Evolutionary conservation across 2,888 invertebrate genomes (phyloP).

Genomic region (Drosophila buzzatii): DNA sequence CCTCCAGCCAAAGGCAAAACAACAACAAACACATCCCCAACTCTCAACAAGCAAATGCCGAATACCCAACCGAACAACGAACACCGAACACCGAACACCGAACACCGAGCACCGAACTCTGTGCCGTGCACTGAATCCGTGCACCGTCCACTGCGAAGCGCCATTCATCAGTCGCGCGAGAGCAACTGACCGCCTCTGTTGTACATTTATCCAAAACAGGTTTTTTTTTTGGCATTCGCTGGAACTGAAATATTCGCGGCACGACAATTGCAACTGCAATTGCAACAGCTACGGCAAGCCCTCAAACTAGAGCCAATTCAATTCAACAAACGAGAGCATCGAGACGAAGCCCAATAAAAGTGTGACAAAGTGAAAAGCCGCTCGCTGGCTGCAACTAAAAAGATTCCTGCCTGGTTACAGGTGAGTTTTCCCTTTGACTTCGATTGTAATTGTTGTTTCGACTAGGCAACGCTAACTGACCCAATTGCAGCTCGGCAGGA

Average conservation of each 20-base stretch:
- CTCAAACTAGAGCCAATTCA: slow-evolving; percentile 9
- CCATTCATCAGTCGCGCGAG: slow-evolving; percentile 70
- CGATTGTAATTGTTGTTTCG: slow-evolving; percentile 5
- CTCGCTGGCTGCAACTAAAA: slow-evolving; percentile 2
- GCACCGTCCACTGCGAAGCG: slow-evolving; percentile 20
- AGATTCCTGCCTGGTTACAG: slow-evolving; percentile 49
- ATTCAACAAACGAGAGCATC: slow-evolving; percentile 30
- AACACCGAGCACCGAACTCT: slow-evolving; percentile 11
- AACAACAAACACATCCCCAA: slow-evolving; percentile 42
- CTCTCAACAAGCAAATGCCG: slow-evolving; percentile 13
- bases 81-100: slow-evolving; percentile 26
- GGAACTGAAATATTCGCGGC: slow-evolving; percentile 26
- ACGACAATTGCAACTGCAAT: slow-evolving; percentile 21
- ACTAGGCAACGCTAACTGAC: slow-evolving; percentile 39
- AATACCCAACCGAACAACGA: slow-evolving; percentile 21
- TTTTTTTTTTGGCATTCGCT: slow-evolving; percentile 1
- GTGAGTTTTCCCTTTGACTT: slow-evolving; percentile 37
- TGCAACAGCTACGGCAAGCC: slow-evolving; percentile 12
- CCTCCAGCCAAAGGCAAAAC: slow-evolving; percentile 59
- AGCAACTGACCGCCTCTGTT: slow-evolving; percentile 63
- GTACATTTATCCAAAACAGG: slow-evolving; percentile 16
- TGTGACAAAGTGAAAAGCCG: slow-evolving; percentile 18
- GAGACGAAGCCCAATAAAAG: slow-evolving; percentile 1
- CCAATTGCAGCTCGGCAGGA: slow-evolving; percentile 37
- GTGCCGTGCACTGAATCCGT: slow-evolving; percentile 15